Evolutionary conservation across 2,797 vertebrate genomes (phyloP).

Genomic region (Platyrinchus mystaceus): DNA sequence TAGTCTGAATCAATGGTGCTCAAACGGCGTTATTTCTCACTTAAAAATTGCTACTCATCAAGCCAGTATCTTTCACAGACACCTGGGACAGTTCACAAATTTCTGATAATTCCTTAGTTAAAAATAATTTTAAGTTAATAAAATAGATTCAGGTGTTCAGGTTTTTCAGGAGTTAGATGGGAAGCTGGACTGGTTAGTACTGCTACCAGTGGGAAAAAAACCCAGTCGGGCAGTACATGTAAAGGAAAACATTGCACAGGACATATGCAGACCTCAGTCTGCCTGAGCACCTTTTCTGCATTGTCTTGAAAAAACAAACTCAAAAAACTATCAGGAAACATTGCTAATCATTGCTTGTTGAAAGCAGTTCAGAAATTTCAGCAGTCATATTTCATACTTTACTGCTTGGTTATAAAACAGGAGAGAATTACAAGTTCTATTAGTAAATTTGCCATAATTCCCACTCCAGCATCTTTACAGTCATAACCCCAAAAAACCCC

Average conservation of each 20-base stretch:
- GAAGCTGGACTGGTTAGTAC: not conserved
- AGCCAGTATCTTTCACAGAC: not conserved
- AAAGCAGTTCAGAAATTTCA: conserved; percentile 29
- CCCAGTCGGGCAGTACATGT: accelerated
- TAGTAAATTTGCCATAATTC: not conserved
- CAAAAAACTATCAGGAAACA: not conserved
- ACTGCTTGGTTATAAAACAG: not conserved
- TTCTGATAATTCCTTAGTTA: not conserved
- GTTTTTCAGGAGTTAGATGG: not conserved
- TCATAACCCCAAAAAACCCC: not conserved
- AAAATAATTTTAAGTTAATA: not conserved
- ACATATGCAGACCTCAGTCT: not conserved
- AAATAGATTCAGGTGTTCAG: not conserved
- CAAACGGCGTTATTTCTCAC: not conserved
- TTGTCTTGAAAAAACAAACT: not conserved
- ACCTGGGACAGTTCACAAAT: not conserved
- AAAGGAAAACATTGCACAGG: not conserved
- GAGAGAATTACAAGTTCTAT: not conserved
- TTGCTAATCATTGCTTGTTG: not conserved
- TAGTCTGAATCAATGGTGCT: not conserved
- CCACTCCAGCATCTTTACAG: not conserved
- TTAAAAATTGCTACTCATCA: not conserved
- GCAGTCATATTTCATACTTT: conserved; percentile 3
- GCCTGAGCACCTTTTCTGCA: not conserved
- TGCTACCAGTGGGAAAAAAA: not conserved